Base-by-base conservation (phyloP, 2,888 invertebrate species). In the Deilephila elpenor region DNA sequence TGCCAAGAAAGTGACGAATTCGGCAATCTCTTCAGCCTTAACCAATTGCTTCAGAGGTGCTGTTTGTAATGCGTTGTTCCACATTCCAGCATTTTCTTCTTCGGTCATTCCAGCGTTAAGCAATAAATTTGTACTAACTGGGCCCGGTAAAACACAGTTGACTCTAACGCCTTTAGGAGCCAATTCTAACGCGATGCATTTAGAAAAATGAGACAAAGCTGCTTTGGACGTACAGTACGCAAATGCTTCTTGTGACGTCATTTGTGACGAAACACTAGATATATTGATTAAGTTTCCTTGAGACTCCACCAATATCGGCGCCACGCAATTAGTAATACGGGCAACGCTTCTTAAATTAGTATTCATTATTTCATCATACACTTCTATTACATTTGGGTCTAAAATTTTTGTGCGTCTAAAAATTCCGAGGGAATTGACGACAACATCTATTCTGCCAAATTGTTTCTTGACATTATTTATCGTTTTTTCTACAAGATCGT, bases 171-270 rank as follows among this genome's bases (percentile, higher is more conserved):
- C 93, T 83, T 95, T 91, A 0, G 87, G 76, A 75, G 95, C 96
- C 67, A 96, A 84, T 77, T 96, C 97, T 70, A 97, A 85, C 32
- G 97, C 97, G n/a, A 95, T 90, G 84, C 96, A 96, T 81, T 95
- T 92, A 2, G 97, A 97, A 78, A 98, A 95, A 84, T 97, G 97
- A 87, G 97, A 96, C 25, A 97, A 82, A 20, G 97, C 97, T 44
- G 96, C 93, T 89, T 97, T 97, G 34, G 96, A 96, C 93, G 97
- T 96, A 76, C 93, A 91, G 84, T 97, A 97, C 14, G 82, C 77
- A 53, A 83, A 71, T 61, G 76, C 70, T 64, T 73, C 74, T 19
- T 75, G 61, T 1, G 75, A 62, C 51, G 75, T 67, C 5, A 77
- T 19, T 8, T 73, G 53, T 59, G 76, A 75, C 0, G 75, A 44